These are phyloP conservation scores for Drosophila siamana DNA, from an alignment of 2,888 invertebrate species.

Conservation along the genomic window DNA sequence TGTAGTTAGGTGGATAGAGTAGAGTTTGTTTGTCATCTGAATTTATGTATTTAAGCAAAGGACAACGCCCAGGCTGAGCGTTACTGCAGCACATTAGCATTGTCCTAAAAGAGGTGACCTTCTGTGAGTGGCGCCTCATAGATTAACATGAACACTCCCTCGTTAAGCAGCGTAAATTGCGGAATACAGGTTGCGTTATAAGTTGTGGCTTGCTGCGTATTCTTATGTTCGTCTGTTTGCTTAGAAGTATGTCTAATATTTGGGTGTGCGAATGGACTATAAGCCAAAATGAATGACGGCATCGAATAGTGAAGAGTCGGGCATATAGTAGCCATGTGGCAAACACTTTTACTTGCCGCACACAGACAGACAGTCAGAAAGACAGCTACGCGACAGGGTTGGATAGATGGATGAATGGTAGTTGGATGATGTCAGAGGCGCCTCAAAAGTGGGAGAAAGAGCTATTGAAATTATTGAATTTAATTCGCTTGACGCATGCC, in stretches of 20 bases:
- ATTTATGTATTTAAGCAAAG: conserved; percentile 7
- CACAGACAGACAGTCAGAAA: conserved; percentile 2
- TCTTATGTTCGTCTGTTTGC: not conserved
- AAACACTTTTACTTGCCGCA: conserved; percentile 20
- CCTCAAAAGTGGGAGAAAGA: not conserved
- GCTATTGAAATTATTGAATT: conserved; percentile 26
- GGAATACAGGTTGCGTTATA: not conserved
- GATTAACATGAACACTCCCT: conserved; percentile 4
- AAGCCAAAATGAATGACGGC: conserved; percentile 14
- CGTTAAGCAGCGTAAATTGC: not conserved
- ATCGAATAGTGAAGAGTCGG: conserved; percentile 5
- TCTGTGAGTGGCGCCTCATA: not conserved
- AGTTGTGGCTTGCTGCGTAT: not conserved
- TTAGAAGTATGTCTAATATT: too few species aligned
- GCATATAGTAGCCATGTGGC: not conserved
- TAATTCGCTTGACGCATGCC: conserved; percentile 48
- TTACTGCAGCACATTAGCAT: conserved; percentile 14
- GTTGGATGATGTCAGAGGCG: conserved; percentile 32
- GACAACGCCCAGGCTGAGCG: conserved; percentile 19
- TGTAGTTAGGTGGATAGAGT: too few species aligned
- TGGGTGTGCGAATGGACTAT: not conserved
- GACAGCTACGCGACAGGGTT: not conserved
- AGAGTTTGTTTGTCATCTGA: conserved; percentile 5
- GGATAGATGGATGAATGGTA: not conserved
- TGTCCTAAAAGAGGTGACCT: not conserved